Base-by-base conservation (phyloP, 2,113 vertebrate species). In the Melanerpes aurifrons region DNA sequence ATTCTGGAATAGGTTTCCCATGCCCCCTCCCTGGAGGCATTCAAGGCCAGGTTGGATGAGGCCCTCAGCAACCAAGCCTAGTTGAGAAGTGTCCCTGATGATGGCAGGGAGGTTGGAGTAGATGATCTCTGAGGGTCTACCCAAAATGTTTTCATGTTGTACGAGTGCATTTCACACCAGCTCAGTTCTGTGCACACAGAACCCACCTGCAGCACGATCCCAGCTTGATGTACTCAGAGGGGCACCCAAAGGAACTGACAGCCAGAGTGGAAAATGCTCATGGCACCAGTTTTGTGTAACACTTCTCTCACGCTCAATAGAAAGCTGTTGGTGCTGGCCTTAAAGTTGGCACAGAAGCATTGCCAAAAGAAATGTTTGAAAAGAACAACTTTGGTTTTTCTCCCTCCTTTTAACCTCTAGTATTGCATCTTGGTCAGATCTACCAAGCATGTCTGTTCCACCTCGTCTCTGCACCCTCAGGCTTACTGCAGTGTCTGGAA, bases 151-250 rank as follows among this genome's bases (percentile, higher is more conserved):
- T 24, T 22, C 22, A 53, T 5, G 15, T 31, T 26, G 1, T 1
- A 50, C 4, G 48, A 20, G 26, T 9, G 64, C 59, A 40, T 22
- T 58, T 62, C 28, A 54, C 56, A 12, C 16, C 21, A 26, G n/a
- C 2, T 62, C 21, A 47, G 43, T 14, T 37, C 59, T 79, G 53
- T 15, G 12, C 0, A 5, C 75, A n/a, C 63, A 73, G 32, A 77
- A 20, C 47, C 35, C 22, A 13, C 21, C n/a, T 15, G 64, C 31
- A 59, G 28, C 68, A 32, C 3, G 13, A 72, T 17, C 61, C 32
- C 66, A 40, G 35, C 19, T 2, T 3, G 10, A 7, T 2, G 20
- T 11, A 7, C 63, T 26, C 11, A 0, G 47, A 69, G 59, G 4
- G 8, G 29, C 26, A 56, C 67, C 53, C 61, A 77, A n/a, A 91